Evolutionary conservation across 2,888 invertebrate species (phyloP).

Genomic region (Cosmopolites sordidus): DNA sequence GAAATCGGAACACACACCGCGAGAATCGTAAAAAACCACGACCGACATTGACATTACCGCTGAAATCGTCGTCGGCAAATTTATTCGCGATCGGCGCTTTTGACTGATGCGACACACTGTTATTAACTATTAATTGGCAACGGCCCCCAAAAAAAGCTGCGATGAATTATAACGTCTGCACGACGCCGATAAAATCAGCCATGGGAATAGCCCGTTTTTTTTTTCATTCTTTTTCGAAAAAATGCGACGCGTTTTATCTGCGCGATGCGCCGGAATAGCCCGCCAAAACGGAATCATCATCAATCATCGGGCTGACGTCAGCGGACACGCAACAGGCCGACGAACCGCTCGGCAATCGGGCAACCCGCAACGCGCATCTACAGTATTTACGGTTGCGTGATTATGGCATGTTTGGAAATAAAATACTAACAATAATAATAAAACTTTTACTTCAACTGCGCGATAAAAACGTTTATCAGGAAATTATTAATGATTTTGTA

Average conservation of each 20-base stretch:
- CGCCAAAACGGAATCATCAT: neutral
- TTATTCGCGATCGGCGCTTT: constrained; percentile 23
- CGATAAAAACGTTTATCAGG: too few species aligned
- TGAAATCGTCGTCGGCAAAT: constrained; percentile 11
- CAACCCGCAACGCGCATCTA: constrained; percentile 10
- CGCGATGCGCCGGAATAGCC: too few species aligned
- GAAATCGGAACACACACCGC: constrained; percentile 19
- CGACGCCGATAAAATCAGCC: neutral
- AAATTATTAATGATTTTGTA: too few species aligned
- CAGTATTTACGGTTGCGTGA: constrained; percentile 14
- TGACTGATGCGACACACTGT: constrained; percentile 17
- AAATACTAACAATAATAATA: too few species aligned
- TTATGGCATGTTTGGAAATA: neutral
- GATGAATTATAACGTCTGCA: constrained; percentile 23
- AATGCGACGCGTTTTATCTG: too few species aligned
- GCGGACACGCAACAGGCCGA: constrained; percentile 13
- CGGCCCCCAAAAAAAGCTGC: constrained; percentile 16
- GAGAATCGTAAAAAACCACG: constrained; percentile 10
- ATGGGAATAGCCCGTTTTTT: neutral
- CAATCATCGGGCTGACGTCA: constrained; percentile 11
- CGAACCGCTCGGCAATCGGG: neutral
- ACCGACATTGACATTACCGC: constrained; percentile 19
- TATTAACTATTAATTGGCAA: constrained; percentile 25
- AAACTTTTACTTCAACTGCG: too few species aligned
- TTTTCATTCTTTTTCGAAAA: constrained; percentile 8